phyloP scores from a whole-genome alignment of 1,140 invertebrate species.

The Heterodera carotae region DNA sequence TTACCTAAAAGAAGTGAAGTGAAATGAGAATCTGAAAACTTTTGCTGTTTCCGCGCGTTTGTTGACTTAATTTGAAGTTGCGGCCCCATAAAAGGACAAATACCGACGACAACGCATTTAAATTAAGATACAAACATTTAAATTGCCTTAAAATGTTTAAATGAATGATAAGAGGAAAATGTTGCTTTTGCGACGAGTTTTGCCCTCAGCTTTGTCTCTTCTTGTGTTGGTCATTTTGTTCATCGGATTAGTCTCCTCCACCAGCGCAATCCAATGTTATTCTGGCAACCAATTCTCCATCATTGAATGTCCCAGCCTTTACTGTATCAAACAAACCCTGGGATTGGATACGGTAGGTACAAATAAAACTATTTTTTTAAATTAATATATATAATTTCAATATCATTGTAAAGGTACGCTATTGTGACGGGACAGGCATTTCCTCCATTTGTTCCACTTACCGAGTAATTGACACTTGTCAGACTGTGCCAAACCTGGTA shows the following conservation, averaged over 20 bases:
- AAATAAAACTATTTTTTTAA: not conserved
- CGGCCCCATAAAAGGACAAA: too few relatives aligned
- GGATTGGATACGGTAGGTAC: constrained; percentile 59
- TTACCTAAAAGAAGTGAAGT: too few relatives aligned
- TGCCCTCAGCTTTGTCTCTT: not conserved
- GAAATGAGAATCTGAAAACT: too few relatives aligned
- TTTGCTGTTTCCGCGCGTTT: too few relatives aligned
- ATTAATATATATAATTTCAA: constrained; percentile 9
- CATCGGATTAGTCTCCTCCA: not conserved
- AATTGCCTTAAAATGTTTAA: too few relatives aligned
- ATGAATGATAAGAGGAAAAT: too few relatives aligned
- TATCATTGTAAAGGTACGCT: constrained; percentile 53
- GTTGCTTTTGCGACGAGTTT: not conserved
- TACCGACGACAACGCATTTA: too few relatives aligned
- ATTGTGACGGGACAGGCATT: constrained; percentile 60
- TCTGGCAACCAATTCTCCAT: constrained; percentile 63
- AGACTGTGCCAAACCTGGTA: constrained; percentile 56
- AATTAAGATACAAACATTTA: too few relatives aligned
- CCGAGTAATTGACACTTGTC: constrained; percentile 55
- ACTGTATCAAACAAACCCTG: constrained; percentile 62
- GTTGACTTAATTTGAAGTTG: too few relatives aligned
- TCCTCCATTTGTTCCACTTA: constrained; percentile 64
- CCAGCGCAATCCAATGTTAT: constrained; percentile 56
- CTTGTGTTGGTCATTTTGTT: not conserved
- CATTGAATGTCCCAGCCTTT: constrained; percentile 59